Conservation (phyloP, 2,888 invertebrate species). For the Metallyticus violacea region DNA sequence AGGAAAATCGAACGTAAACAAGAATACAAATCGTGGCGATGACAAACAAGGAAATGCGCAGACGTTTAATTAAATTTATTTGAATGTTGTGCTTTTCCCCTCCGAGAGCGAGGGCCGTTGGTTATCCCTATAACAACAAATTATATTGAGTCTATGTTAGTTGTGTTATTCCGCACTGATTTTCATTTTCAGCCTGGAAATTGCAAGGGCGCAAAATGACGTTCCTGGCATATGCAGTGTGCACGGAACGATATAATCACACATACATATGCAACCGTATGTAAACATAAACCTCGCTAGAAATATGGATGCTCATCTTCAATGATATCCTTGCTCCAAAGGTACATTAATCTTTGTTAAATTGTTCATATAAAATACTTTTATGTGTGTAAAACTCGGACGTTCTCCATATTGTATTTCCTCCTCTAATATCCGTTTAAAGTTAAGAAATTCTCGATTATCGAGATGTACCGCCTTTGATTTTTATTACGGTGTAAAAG, state of each 20-base stretch:
- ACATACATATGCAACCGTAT: no score
- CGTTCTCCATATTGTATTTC: no score
- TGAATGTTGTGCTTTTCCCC: not conserved
- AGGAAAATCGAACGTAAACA: constrained; percentile 1
- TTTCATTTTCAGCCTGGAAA: not conserved
- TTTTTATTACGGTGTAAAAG: no score
- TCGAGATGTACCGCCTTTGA: no score
- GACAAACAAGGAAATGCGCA: not conserved
- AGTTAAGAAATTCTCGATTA: no score
- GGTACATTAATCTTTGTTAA: no score
- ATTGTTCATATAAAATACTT: no score
- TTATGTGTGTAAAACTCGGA: no score
- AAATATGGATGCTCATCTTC: no score
- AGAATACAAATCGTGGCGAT: not conserved
- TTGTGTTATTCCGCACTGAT: not conserved
- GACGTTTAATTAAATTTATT: constrained; percentile 1
- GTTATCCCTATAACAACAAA: not conserved
- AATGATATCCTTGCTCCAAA: no score
- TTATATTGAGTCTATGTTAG: not conserved
- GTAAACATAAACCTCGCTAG: no score
- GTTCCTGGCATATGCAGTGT: not conserved
- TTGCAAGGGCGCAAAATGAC: not conserved
- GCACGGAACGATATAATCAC: not conserved
- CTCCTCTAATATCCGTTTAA: no score
- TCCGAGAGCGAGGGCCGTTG: not conserved